Percentiles rank a stretch among this genome's conserved stretches.
Evolutionary conservation across 2,888 invertebrate genomes (phyloP).

Genomic region (Pristionchus maxplancki): DNA sequence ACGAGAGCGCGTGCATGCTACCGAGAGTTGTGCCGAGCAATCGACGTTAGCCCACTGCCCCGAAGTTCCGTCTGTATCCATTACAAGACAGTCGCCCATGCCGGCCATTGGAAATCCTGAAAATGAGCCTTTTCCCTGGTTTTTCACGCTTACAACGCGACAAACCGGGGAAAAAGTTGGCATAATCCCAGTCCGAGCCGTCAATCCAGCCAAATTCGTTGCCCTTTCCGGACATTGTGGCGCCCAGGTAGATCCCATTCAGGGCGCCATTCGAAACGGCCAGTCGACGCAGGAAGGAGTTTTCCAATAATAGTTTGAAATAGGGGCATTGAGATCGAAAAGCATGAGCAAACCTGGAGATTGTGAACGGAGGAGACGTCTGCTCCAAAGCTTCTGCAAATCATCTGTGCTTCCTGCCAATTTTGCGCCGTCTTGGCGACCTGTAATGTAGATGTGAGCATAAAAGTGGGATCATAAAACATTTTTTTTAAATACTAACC

Average conservation of each 20-base stretch:
- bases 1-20: neutral
- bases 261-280: neutral
- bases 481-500: neutral
- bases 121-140: too few relatives aligned
- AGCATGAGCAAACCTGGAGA: neutral
- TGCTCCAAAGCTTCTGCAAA: neutral
- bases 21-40: too few relatives aligned
- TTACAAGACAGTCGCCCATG: neutral
- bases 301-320: neutral
- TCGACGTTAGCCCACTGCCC: neutral
- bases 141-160: neutral
- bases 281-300: neutral
- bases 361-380: neutral
- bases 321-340: neutral
- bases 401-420: neutral
- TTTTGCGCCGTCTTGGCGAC: neutral
- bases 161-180: neutral
- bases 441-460: neutral
- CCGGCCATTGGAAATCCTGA: neutral
- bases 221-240: neutral
- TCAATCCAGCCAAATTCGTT: neutral
- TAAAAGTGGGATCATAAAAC: too few relatives aligned
- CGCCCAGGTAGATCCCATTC: neutral
- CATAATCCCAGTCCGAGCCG: neutral
- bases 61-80: neutral